Conservation (phyloP, 2,888 invertebrate genomes). For the Nowickia ferox region DNA sequence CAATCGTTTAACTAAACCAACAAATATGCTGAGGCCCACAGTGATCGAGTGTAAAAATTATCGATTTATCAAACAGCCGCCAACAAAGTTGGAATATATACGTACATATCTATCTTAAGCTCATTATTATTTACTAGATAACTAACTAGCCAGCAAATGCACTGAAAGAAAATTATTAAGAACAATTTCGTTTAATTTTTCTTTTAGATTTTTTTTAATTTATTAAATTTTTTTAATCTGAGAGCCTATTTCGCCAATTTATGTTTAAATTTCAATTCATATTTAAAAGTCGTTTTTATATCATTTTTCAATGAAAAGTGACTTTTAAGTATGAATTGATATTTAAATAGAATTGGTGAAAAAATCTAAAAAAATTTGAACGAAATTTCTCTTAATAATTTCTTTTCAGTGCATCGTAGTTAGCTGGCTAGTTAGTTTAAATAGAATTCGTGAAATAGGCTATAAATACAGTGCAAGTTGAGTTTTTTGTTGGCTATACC, state of each 20-base stretch:
- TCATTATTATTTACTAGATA: constrained; percentile 39
- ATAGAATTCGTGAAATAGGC: too few species aligned
- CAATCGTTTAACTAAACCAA: background rate
- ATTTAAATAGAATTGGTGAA: too few species aligned
- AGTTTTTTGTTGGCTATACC: too few species aligned
- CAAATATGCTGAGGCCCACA: constrained; percentile 48
- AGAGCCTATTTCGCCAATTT: too few species aligned
- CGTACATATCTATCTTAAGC: constrained; percentile 40
- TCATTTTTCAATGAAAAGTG: too few species aligned
- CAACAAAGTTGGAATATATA: constrained; percentile 56
- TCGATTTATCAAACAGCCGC: constrained; percentile 70
- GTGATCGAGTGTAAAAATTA: constrained; percentile 63
- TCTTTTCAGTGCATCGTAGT: constrained; percentile 44
- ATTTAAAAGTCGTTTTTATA: too few species aligned
- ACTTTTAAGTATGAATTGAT: too few species aligned
- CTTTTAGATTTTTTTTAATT: too few species aligned
- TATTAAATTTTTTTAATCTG: background rate
- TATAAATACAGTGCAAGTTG: too few species aligned
- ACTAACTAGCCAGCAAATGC: constrained; percentile 22
- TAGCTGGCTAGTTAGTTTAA: constrained; percentile 7
- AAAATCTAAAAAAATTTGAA: too few species aligned
- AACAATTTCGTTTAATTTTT: too few species aligned
- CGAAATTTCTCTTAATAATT: background rate
- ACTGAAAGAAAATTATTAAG: constrained; percentile 37
- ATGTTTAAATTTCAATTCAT: too few species aligned